Percentiles rank a stretch among this genome's conserved stretches.
These are phyloP conservation scores for Rhadinocentrus ornatus DNA, from an alignment of 2,797 vertebrate species.

Conservation along the genomic window DNA sequence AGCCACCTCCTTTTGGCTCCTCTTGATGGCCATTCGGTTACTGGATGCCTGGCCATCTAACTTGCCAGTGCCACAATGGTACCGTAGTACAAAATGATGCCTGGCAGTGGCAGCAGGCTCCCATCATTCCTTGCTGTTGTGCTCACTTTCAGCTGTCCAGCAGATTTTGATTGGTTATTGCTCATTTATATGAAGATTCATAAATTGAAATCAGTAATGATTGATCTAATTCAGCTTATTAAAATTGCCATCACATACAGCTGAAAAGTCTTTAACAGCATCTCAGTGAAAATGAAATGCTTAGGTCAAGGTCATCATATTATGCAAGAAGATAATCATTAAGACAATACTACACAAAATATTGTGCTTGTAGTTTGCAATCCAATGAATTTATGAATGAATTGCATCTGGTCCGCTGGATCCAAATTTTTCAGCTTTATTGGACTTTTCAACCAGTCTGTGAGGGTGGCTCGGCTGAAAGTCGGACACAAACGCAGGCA, in stretches of 20 bases:
- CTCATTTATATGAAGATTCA: slow-evolving; percentile 37
- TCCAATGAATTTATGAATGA: too few relatives aligned
- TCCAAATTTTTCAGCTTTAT: too few relatives aligned
- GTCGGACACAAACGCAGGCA: too few relatives aligned
- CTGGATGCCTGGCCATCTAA: slow-evolving; percentile 60
- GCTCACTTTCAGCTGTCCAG: slow-evolving; percentile 19
- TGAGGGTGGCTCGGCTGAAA: too few relatives aligned
- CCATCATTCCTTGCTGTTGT: slow-evolving; percentile 37
- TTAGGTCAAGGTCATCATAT: too few relatives aligned
- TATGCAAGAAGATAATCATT: too few relatives aligned
- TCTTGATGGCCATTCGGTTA: slow-evolving; percentile 66
- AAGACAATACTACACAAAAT: too few relatives aligned
- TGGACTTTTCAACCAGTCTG: too few relatives aligned
- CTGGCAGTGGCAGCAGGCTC: slow-evolving; percentile 56
- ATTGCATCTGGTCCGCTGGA: too few relatives aligned
- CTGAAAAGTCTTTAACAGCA: not conserved
- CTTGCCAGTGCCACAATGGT: slow-evolving; percentile 39
- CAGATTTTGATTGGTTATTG: slow-evolving; percentile 43
- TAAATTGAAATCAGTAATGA: not conserved
- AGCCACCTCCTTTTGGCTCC: slow-evolving; percentile 62
- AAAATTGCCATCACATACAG: not conserved
- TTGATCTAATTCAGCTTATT: not conserved
- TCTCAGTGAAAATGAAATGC: too few relatives aligned
- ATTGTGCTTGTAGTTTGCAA: too few relatives aligned
- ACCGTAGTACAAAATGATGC: slow-evolving; percentile 58